phyloP scores from a whole-genome alignment of 2,888 invertebrate genomes.

The Embidobia sp. region DNA sequence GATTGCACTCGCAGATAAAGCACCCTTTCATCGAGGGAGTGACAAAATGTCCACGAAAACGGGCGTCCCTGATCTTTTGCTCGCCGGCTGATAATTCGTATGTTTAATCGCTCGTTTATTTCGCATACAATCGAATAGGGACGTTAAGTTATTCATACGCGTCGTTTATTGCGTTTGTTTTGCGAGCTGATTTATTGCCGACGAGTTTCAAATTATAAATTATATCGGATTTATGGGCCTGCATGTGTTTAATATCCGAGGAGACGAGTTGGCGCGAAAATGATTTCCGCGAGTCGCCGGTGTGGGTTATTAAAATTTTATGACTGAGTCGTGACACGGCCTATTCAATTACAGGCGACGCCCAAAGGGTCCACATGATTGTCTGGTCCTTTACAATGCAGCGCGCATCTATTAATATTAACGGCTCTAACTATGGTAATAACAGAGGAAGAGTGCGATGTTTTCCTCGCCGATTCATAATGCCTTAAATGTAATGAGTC shows the following conservation, averaged over 20 bases:
- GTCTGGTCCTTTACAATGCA: constrained; percentile 61
- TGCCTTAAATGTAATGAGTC: constrained; percentile 54
- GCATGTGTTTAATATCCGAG: constrained; percentile 25
- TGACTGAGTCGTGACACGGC: constrained; percentile 72
- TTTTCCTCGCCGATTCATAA: constrained; percentile 57
- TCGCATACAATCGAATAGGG: too few relatives aligned
- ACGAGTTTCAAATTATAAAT: constrained; percentile 32
- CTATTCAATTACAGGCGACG: constrained; percentile 74
- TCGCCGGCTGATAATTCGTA: too few relatives aligned
- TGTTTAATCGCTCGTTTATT: too few relatives aligned
- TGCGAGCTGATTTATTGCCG: constrained; percentile 29
- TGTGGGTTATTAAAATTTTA: constrained; percentile 74
- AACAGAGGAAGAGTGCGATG: constrained; percentile 66
- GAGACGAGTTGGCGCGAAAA: constrained; percentile 35
- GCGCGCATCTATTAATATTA: constrained; percentile 76
- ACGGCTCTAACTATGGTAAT: constrained; percentile 75
- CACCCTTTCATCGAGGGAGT: too few relatives aligned
- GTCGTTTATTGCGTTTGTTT: constrained; percentile 20
- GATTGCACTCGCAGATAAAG: too few relatives aligned
- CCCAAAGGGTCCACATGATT: constrained; percentile 57
- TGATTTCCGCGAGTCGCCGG: constrained; percentile 46
- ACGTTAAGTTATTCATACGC: too few relatives aligned
- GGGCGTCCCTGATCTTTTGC: too few relatives aligned
- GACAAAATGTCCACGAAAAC: too few relatives aligned
- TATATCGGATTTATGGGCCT: constrained; percentile 39